Conservation (phyloP, 2,888 invertebrate species). For the Thecocarcelia acutangulata region DNA sequence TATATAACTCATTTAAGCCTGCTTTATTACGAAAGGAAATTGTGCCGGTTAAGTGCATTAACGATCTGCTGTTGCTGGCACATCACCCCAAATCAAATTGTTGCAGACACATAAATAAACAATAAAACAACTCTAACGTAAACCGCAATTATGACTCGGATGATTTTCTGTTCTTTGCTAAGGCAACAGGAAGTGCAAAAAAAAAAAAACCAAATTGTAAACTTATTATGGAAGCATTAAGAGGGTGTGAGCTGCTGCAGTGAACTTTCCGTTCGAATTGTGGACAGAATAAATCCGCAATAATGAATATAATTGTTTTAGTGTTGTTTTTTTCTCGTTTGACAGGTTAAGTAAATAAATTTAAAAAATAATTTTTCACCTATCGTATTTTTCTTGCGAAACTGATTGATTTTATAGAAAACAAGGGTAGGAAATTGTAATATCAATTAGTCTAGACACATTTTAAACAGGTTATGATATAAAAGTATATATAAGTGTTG, state of each 20-base stretch:
- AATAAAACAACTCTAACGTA: conserved; percentile 38
- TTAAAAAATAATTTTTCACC: neutral
- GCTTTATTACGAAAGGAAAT: conserved; percentile 64
- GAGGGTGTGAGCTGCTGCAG: neutral
- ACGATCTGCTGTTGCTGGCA: conserved; percentile 11
- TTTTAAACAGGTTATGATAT: no score
- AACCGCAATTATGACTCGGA: conserved; percentile 48
- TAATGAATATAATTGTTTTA: conserved; percentile 64
- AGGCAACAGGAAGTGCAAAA: conserved; percentile 25
- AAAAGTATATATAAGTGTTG: no score
- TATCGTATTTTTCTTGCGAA: no score
- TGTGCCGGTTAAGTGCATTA: conserved; percentile 63
- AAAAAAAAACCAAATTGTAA: conserved; percentile 3
- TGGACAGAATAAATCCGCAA: conserved; percentile 41
- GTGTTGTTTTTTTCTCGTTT: neutral
- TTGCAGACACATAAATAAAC: conserved; percentile 53
- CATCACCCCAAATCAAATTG: conserved; percentile 16
- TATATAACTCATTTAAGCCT: conserved; percentile 70
- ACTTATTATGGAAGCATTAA: conserved; percentile 41
- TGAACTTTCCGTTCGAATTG: neutral
- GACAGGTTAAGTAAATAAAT: neutral
- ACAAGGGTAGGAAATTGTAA: no score
- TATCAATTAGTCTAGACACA: no score
- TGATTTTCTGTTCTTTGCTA: conserved; percentile 1
- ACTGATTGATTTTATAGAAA: no score